Evolutionary conservation across 2,888 invertebrate species (phyloP).

Genomic region (Acanthoscelides obtectus): DNA sequence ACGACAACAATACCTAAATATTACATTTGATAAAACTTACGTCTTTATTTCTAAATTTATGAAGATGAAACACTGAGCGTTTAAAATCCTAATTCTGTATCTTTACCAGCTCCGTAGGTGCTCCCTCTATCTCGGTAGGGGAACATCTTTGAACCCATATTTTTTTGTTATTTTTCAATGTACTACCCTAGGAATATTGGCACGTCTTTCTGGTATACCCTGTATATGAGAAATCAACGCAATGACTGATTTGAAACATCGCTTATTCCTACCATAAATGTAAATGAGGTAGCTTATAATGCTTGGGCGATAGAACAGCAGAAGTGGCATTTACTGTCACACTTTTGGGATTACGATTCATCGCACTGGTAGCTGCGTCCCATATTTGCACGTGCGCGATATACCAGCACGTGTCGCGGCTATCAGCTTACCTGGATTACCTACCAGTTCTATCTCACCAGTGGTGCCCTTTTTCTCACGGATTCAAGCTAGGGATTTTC

Average conservation of each 20-base stretch:
- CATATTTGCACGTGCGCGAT: background rate
- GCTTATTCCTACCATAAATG: background rate
- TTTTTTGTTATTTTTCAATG: too few species aligned
- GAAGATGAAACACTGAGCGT: too few species aligned
- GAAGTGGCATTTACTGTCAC: background rate
- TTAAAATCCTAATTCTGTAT: too few species aligned
- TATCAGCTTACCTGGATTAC: background rate
- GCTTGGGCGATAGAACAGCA: background rate
- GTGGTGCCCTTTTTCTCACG: background rate
- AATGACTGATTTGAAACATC: background rate
- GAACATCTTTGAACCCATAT: too few species aligned
- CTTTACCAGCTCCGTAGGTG: too few species aligned
- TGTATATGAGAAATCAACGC: too few species aligned
- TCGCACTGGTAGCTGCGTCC: background rate
- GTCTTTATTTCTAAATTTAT: too few species aligned
- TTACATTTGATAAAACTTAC: too few species aligned
- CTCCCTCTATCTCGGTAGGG: too few species aligned
- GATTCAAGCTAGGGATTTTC: background rate
- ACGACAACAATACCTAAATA: too few species aligned
- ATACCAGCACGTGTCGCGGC: background rate
- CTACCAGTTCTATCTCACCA: background rate
- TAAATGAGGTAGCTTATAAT: background rate
- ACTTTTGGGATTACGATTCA: background rate
- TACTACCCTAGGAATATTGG: too few species aligned
- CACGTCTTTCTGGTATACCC: too few species aligned